Conservation (phyloP, 2,888 invertebrate genomes). For the Parnassius mnemosyne region DNA sequence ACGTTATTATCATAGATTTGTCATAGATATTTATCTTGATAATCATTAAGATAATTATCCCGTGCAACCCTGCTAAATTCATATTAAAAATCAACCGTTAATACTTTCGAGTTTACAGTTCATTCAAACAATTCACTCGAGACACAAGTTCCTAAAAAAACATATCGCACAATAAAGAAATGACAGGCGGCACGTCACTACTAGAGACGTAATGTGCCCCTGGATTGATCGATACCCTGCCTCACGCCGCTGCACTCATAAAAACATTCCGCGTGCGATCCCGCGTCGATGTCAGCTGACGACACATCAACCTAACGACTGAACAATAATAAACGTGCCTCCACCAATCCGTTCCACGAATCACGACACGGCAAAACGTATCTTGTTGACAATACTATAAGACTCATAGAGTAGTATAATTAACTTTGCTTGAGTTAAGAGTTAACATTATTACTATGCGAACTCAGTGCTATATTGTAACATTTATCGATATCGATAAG, state of each 20-base stretch:
- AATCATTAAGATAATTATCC: no score
- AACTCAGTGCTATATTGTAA: constrained; percentile 46
- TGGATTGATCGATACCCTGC: constrained; percentile 18
- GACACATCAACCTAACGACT: constrained; percentile 1
- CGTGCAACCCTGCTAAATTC: no score
- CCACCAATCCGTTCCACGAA: background rate
- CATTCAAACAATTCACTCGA: no score
- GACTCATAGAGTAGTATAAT: constrained; percentile 36
- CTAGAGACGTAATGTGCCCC: constrained; percentile 12
- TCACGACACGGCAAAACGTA: constrained; percentile 4
- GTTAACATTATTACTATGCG: constrained; percentile 58
- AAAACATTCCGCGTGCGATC: constrained; percentile 24
- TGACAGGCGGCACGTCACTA: constrained; percentile 8
- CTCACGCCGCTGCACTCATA: constrained; percentile 8
- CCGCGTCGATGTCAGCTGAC: constrained; percentile 22
- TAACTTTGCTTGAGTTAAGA: constrained; percentile 35
- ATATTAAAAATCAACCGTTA: no score
- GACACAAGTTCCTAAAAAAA: no score
- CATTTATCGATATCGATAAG: constrained; percentile 42
- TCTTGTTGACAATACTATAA: constrained; percentile 34
- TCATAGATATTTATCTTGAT: no score
- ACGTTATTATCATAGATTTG: no score
- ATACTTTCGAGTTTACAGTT: no score
- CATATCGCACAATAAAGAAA: background rate
- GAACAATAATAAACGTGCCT: constrained; percentile 23